A percentile compares a stretch with the other conserved stretches of the same genome.
These are phyloP conservation scores for Drosophila bipectinata DNA, from an alignment of 1,140 invertebrate species.

Conservation along the genomic window DNA sequence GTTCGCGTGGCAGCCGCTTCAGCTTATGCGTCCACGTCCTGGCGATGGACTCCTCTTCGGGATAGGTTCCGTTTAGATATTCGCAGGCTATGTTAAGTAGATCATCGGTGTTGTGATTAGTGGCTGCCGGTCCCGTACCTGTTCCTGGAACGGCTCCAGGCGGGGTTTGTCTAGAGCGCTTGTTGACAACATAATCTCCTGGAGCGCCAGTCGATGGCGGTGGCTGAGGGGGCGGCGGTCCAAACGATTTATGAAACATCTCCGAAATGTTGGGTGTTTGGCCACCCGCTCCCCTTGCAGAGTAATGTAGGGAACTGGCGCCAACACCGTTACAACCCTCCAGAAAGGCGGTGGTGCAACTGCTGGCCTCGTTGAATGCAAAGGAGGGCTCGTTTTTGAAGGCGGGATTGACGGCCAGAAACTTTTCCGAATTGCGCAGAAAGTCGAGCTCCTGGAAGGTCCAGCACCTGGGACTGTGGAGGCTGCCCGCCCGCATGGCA, in stretches of 20 bases:
- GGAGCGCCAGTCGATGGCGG: conserved; percentile 23
- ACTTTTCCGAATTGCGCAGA: conserved; percentile 76
- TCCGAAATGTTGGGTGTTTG: conserved; percentile 72
- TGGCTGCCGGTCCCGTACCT: neutral
- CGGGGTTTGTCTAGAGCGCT: conserved; percentile 58
- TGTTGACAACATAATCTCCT: conserved; percentile 38
- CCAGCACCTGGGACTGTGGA: conserved; percentile 78
- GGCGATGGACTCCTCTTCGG: conserved; percentile 77
- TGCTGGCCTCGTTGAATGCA: conserved; percentile 67
- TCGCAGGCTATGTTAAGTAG: conserved; percentile 79
- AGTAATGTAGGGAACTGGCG: conserved; percentile 42
- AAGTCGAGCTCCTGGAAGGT: conserved; percentile 80
- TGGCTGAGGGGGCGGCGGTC: conserved; percentile 37
- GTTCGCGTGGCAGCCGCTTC: conserved; percentile 69
- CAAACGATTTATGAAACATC: conserved; percentile 81
- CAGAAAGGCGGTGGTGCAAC: conserved; percentile 57
- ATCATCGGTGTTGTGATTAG: conserved; percentile 64
- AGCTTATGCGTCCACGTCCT: conserved; percentile 78
- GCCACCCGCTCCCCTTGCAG: conserved; percentile 18
- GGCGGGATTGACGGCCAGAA: conserved; percentile 71
- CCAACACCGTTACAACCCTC: conserved; percentile 30
- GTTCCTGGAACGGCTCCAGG: conserved; percentile 12
- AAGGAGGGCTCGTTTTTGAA: conserved; percentile 68
- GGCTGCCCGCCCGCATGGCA: conserved; percentile 59
- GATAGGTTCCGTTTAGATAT: conserved; percentile 70